Evolutionary conservation across 2,888 invertebrate genomes (phyloP).

Genomic region (Protula sp.): DNA sequence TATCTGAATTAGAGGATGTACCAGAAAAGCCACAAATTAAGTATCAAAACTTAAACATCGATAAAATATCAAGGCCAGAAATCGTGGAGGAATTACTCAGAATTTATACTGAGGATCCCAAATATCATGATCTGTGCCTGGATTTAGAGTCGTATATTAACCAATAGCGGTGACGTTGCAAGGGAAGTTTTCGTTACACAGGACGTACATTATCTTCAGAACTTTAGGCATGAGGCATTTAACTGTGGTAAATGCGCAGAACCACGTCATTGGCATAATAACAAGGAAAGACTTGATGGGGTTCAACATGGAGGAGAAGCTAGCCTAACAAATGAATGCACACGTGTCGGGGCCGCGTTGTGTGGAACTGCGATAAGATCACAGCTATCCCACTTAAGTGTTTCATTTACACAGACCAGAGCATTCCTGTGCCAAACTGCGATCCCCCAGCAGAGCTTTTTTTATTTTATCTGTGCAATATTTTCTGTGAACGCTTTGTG

Average conservation of each 20-base stretch:
- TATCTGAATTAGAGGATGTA: not conserved
- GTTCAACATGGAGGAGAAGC: slow-evolving; percentile 48
- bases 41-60: no score
- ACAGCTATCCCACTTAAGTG: no score
- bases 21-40: no score
- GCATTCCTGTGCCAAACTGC: no score
- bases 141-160: slow-evolving; percentile 51
- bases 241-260: slow-evolving; percentile 45
- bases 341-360: no score
- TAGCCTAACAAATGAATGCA: no score
- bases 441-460: no score
- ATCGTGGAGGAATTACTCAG: slow-evolving; percentile 28
- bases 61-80: no score
- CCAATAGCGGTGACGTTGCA: slow-evolving; percentile 49
- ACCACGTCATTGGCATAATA: slow-evolving; percentile 53
- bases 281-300: slow-evolving; percentile 56
- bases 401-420: no score
- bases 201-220: slow-evolving; percentile 54
- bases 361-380: no score
- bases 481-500: no score
- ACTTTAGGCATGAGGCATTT: slow-evolving; percentile 54
- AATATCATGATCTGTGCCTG: slow-evolving; percentile 30
- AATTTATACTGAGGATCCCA: slow-evolving; percentile 26
- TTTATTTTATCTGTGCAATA: no score
- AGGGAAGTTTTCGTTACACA: slow-evolving; percentile 51